phyloP scores from a whole-genome alignment of 2,113 vertebrate species.

The Erythrolamprus reginae region DNA sequence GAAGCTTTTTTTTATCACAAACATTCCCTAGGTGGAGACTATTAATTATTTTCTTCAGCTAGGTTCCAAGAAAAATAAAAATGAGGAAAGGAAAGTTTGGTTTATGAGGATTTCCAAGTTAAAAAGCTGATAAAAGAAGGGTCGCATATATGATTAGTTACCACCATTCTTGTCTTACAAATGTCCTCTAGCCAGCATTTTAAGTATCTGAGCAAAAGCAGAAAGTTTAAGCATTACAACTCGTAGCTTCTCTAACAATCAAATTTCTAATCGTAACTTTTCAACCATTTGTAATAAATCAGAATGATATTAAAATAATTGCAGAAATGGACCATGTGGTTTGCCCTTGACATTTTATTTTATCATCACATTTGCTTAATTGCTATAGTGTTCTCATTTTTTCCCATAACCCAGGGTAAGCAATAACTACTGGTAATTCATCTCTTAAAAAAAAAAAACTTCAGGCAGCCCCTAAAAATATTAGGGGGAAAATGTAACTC shows the following conservation, averaged over 20 bases:
- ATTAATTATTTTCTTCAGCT: background rate
- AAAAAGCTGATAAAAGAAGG: background rate
- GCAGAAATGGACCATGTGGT: background rate
- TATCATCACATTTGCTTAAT: background rate
- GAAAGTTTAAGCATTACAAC: background rate
- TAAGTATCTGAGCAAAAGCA: background rate
- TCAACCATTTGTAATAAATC: slow-evolving; percentile 41
- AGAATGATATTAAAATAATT: slow-evolving; percentile 46
- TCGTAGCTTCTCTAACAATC: slow-evolving; percentile 2
- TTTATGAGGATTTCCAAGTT: background rate
- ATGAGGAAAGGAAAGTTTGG: background rate
- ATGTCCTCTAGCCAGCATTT: background rate
- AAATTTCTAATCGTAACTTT: slow-evolving; percentile 37
- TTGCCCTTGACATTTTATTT: slow-evolving; percentile 43
- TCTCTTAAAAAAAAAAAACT: background rate
- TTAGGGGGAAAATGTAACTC: background rate
- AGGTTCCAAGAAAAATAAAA: background rate
- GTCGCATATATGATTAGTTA: too few relatives aligned
- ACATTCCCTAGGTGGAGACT: background rate
- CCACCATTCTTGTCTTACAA: background rate
- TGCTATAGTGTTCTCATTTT: slow-evolving; percentile 2
- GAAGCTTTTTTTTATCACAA: background rate
- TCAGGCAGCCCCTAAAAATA: background rate
- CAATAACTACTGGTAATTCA: background rate
- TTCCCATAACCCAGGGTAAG: background rate